These are phyloP conservation scores for Himalopsyche japonica DNA, from an alignment of 2,888 invertebrate genomes.

Conservation along the genomic window DNA sequence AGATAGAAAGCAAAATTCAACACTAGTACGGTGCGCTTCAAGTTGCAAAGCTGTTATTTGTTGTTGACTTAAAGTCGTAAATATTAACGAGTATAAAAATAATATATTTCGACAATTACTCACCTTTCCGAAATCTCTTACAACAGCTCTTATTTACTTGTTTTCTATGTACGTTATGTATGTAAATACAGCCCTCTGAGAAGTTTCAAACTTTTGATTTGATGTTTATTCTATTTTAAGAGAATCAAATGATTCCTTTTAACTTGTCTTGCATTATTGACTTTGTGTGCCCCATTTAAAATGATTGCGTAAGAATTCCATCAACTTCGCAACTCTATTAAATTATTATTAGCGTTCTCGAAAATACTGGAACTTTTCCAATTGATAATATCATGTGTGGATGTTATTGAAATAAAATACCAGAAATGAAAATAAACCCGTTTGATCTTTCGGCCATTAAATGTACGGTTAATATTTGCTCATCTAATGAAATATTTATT, in stretches of 20 bases:
- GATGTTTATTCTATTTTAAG: background rate
- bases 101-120: background rate
- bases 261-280: background rate
- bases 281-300: background rate
- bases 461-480: no score
- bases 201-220: background rate
- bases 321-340: background rate
- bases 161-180: background rate
- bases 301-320: background rate
- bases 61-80: no score
- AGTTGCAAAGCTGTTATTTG: no score
- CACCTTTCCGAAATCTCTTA: background rate
- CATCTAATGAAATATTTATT: no score
- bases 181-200: background rate
- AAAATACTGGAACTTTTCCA: no score
- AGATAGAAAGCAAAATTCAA: no score
- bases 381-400: no score
- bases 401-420: no score
- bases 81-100: no score
- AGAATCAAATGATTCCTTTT: background rate
- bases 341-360: background rate
- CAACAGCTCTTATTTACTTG: background rate
- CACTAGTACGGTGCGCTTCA: no score
- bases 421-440: no score
- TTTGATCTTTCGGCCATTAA: no score